Evolutionary conservation across 2,797 vertebrate species (phyloP).

Genomic region (Brachyrhaphis roseni): DNA sequence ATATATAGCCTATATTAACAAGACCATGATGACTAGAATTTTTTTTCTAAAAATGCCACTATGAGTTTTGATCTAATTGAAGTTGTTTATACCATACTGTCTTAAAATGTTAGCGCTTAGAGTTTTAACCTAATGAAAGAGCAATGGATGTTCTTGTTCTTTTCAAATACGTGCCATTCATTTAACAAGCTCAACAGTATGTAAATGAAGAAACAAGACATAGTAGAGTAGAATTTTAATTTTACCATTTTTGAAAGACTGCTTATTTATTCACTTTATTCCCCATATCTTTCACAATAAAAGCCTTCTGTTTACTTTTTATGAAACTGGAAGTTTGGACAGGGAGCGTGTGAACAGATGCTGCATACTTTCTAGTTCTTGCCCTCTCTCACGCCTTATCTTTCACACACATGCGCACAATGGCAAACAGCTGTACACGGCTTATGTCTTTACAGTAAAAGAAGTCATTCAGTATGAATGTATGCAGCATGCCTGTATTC

Average conservation of each 20-base stretch:
- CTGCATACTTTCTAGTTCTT: constrained; percentile 55
- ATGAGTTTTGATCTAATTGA: neutral
- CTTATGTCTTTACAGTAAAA: constrained; percentile 43
- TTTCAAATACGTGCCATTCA: neutral
- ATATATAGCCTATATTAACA: neutral
- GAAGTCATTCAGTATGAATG: constrained; percentile 25
- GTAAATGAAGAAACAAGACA: neutral
- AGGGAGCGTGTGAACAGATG: constrained; percentile 82
- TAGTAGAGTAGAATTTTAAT: neutral
- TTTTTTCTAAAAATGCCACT: neutral
- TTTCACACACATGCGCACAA: constrained; percentile 57
- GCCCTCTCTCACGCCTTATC: constrained; percentile 37
- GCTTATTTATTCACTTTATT: constrained; percentile 18
- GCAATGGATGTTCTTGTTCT: neutral
- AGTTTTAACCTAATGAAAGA: neutral
- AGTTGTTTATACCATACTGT: neutral
- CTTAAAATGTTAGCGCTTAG: neutral
- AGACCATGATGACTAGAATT: neutral
- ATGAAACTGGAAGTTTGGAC: constrained; percentile 79
- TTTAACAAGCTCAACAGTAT: neutral
- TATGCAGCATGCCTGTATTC: neutral
- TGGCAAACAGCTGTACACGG: constrained; percentile 67
- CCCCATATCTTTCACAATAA: constrained; percentile 25
- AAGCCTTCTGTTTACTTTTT: constrained; percentile 76
- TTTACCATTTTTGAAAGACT: neutral